Evolutionary conservation across 2,797 vertebrate genomes (phyloP), one percentile per base, ranked within the genome.

Genomic region (Centroberyx gerrardi): DNA sequence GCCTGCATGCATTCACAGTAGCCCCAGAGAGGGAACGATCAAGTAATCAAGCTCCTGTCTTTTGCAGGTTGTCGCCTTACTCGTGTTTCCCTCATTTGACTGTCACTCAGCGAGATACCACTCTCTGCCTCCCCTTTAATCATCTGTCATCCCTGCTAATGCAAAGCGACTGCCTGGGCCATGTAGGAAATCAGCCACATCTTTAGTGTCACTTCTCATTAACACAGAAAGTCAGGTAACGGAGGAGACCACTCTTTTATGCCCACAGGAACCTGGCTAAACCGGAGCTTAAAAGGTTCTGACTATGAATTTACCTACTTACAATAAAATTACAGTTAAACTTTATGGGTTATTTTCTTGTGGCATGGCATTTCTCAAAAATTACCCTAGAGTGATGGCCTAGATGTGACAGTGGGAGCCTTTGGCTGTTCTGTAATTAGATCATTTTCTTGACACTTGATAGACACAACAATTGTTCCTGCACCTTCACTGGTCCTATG

Each of bases 171-270:
- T 93, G 88, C 76, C 75, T 54, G 80, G 83, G 87, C 91, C 73
- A 49, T 84, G 84, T 76, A 85, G 90, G 88, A 93, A 93, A 92
- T 93, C 92, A 91, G 80, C 81, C 93, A 87, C 91, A 90, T 92
- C 89, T 92, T 92, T 89, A 87, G 88, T 92, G 93, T 94, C 93
- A 82, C 82, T 92, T 94, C 84, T 90, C 80, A 72, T 94, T 92
- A 93, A 72, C 81, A 71, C 38, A 83, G 76, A 62, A 70, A 73
- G 76, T 70, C 90, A 90, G 91, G 85, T 91, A 79, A 62, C 70
- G 82, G 81, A 85, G 71, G 55, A 70, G 62, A 56, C 49, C 70
- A 58, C 62, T 76, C 28, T 15, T 72, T 78, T 81, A 76, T 18
- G 72, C 75, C 65, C 33, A 72, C 63, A 65, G 74, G 72, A 67